Evolutionary conservation across 2,888 invertebrate species (phyloP), one percentile per base, ranked within the genome.

Genomic region (Athripsodes cinereus): DNA sequence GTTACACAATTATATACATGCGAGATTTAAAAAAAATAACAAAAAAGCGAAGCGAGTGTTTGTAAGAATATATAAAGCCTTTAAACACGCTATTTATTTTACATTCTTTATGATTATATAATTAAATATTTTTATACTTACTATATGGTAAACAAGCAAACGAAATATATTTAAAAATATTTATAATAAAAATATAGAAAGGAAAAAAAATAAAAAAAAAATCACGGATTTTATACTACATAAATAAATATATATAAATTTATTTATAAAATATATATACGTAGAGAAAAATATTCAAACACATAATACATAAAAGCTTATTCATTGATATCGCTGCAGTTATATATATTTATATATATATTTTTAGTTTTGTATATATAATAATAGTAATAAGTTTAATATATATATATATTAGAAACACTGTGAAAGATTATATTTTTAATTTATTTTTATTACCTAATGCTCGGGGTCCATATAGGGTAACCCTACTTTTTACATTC

Each of bases 321-420:
- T 59, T 59, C 59, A n/a, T 59, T 61, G 59, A 63, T 61, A 61
- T 56, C 57, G 63, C 59, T 59, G 63, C 61, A 49, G 61, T n/a
- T n/a, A n/a, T n/a, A n/a, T n/a, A n/a, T n/a, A n/a, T n/a, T n/a
- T 61, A 60, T 55, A 58, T 54, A 52, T 26, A 26, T 26, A 26
- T 3, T 26, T 26, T 26, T 26, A 6, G 10, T 26, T 3, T 26
- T 6, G 10, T 26, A 26, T 26, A 26, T 10, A 26, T 26, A n/a
- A n/a, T n/a, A n/a, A 26, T 57, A 54, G 51, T 51, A 22, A 52
- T 57, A 46, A 35, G 20, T 50, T n/a, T 51, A 53, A 59, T 55
- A 61, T 53, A 61, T 57, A 51, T 21, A 57, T 59, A 59, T 57
- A 6, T 26, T 26, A 10, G 26, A 26, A 26, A 26, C 26, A 26